Percentiles rank a stretch among this genome's conserved stretches.
Evolutionary conservation across 2,113 vertebrate species (phyloP).

Genomic region (Clarias batrachus): DNA sequence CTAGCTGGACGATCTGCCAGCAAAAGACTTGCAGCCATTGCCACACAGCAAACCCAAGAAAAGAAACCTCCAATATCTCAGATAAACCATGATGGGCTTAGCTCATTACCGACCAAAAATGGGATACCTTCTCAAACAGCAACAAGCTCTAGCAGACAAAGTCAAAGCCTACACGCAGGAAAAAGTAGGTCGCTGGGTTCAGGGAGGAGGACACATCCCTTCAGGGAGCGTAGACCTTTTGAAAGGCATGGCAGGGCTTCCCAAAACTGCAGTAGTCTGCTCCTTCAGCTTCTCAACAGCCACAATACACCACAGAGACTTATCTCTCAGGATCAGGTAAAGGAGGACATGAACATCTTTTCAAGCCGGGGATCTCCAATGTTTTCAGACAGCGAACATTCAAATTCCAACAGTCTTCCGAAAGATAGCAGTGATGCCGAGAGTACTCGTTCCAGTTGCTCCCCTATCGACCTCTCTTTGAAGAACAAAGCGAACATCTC

Average conservation of each 20-base stretch:
- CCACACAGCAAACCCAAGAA: constrained; percentile 74
- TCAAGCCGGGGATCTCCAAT: constrained; percentile 77
- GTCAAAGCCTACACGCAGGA: constrained; percentile 62
- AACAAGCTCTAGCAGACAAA: constrained; percentile 65
- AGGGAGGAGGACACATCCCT: constrained; percentile 62
- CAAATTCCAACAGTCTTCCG: constrained; percentile 80
- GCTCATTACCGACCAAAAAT: constrained; percentile 74
- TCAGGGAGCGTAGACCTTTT: constrained; percentile 71
- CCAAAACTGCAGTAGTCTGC: constrained; percentile 80
- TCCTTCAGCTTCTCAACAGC: constrained; percentile 84
- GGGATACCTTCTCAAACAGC: constrained; percentile 67
- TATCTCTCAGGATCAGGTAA: constrained; percentile 67
- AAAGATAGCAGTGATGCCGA: constrained; percentile 85
- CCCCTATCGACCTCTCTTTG: constrained; percentile 84
- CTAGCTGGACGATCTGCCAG: constrained; percentile 81
- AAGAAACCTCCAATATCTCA: constrained; percentile 67
- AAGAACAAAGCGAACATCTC: constrained; percentile 75
- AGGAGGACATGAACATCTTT: constrained; percentile 70
- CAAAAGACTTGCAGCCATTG: constrained; percentile 84
- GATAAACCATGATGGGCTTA: constrained; percentile 70
- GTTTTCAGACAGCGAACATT: constrained; percentile 79
- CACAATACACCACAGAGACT: constrained; percentile 74
- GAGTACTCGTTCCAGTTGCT: constrained; percentile 82
- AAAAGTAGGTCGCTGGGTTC: constrained; percentile 67
- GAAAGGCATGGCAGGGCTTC: constrained; percentile 76